phyloP scores from a whole-genome alignment of 2,797 vertebrate genomes.

The Mus spretus region DNA sequence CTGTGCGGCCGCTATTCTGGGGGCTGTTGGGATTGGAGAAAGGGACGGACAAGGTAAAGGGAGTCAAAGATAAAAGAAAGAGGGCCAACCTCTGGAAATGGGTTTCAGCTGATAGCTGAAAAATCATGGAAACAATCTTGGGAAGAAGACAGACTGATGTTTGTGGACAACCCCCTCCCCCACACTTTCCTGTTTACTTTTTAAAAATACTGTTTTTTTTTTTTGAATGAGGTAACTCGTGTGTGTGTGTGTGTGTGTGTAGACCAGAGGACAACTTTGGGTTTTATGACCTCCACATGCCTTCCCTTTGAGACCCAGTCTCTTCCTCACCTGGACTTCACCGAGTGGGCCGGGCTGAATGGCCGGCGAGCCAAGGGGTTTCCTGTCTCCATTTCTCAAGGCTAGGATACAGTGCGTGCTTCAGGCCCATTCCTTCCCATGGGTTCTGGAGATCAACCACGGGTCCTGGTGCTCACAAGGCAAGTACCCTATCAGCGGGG shows the following conservation, averaged over 20 bases:
- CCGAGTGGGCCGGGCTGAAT: background rate
- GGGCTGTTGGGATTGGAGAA: slow-evolving; percentile 24
- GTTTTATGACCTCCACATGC: background rate
- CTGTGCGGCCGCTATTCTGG: slow-evolving; percentile 38
- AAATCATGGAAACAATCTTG: background rate
- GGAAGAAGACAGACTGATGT: background rate
- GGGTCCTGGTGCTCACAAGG: background rate
- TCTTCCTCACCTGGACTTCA: background rate
- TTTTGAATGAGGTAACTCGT: background rate
- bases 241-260: background rate
- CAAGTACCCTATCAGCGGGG: background rate
- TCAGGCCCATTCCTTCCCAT: background rate
- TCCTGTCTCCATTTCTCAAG: background rate
- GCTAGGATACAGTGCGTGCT: background rate
- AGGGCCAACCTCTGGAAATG: background rate
- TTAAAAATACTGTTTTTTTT: background rate
- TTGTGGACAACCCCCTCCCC: background rate
- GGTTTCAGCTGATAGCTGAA: slow-evolving; percentile 27
- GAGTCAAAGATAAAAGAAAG: slow-evolving; percentile 38
- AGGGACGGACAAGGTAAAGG: background rate
- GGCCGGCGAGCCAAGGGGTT: background rate
- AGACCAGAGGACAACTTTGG: background rate
- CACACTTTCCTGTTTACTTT: background rate
- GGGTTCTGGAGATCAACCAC: background rate
- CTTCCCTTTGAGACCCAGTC: background rate